Evolutionary conservation across 53 echinoderm and acorn worm species (phyloP), one percentile per base, ranked within the genome.

Genomic region (Hippasteria phrygiana): DNA sequence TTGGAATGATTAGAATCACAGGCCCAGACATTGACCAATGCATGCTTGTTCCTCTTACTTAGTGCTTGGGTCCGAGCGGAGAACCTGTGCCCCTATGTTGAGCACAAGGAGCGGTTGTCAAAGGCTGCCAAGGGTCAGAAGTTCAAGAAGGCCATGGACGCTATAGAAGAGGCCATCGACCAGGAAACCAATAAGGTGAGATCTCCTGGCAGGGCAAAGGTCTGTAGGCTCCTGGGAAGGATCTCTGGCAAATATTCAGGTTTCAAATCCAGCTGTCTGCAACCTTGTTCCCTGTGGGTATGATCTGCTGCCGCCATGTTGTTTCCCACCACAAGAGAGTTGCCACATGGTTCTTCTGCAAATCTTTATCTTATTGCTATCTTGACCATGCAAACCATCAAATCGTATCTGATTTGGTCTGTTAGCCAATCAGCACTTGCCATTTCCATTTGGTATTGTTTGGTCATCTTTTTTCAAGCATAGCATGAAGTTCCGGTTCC

Each of bases 21-120:
- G 16, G 42, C 43, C 5, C 6, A 1, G 37, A 73, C 0, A 12
- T 20, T 16, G 42, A 8, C n/a, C 13, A 28, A 16, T 41, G 20
- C n/a, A 11, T 47, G 16, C 28, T 48, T 78, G 4, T 78, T 13
- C 5, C 42, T 77, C 42, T 43, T 0, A 47, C 48, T 20, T 77
- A 97, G 97, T 93, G 97, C 97, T 20, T 97, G 97, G 97, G 97
- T 97, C 18, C 92, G 93, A 83, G 93, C 90, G 40, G 97, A 97
- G 50, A 95, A 92, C 83, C 91, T 97, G 45, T 95, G 93, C 78
- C 87, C 90, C 27, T 97, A 97, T 62, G 6, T 72, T 6, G 95
- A 95, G 77, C 88, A 95, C 92, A 93, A 93, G 76, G 97, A 85
- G 10, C 43, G 92, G 3, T 81, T 97, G 83, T 93, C 89, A 41